Evolutionary conservation across 2,113 vertebrate species (phyloP), one percentile per base, ranked within the genome.

Genomic region (Gallinago undulata): DNA sequence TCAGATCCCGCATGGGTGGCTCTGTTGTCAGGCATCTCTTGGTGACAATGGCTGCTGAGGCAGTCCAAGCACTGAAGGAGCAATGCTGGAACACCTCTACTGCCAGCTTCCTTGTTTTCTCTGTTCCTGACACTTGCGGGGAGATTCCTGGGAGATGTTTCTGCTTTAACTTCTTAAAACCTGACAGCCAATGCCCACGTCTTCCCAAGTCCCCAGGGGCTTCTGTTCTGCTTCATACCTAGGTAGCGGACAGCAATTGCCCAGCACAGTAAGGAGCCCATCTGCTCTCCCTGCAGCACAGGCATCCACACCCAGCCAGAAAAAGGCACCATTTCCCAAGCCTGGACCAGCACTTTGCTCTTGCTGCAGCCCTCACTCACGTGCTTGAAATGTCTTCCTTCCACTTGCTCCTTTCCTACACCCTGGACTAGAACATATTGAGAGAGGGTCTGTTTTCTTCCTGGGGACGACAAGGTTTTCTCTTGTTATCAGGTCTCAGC

Each of bases 281-380:
- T 3, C 30, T 3, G 2, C 8, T 7, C 13, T 73, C 53, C 70
- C 69, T 31, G 56, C 21, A 68, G 70, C 56, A 35, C 23, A 66
- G 63, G 4, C 22, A 19, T 21, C 23, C 13, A 2, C 11, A 48
- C 21, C 10, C 19, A 18, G 33, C 14, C 25, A 25, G 25, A 39
- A 50, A 50, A 33, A 27, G 22, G 16, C 35, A 16, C n/a, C 1
- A 0, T n/a, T 75, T 86, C 48, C 39, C 39, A 18, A n/a, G 23
- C 48, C 62, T 45, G 6, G 17, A 35, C 28, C 43, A 47, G 18
- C 39, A 17, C 45, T 39, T 53, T 0, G 0, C 2, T 1, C 48
- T 75, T 63, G 35, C 63, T 66, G 55, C 72, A 77, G 35, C 72
- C 31, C 72, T 69, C 59, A 4, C 19, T 33, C 9, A 5, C 28